phyloP scores from a whole-genome alignment of 2,797 vertebrate genomes.

The Pelobates cultripes region DNA sequence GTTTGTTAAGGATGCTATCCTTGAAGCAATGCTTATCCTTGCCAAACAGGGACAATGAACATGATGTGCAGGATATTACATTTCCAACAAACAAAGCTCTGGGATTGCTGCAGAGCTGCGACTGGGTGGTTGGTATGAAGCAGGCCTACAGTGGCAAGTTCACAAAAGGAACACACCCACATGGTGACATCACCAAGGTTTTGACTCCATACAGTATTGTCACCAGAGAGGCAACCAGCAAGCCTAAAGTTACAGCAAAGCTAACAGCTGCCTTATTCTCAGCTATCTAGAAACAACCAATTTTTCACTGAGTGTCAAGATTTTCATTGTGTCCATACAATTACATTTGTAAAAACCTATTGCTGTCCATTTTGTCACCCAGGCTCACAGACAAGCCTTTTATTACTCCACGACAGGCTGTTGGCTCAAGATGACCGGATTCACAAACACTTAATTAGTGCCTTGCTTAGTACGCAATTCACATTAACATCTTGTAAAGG shows the following conservation, averaged over 20 bases:
- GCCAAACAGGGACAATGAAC: too few species aligned
- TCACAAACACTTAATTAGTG: background rate
- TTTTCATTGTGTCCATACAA: background rate
- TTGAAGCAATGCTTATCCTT: too few species aligned
- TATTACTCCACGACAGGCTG: background rate
- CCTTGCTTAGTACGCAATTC: background rate
- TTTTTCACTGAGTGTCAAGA: background rate
- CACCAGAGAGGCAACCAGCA: background rate
- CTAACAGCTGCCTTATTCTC: slow-evolving; percentile 25
- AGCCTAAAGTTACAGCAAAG: background rate
- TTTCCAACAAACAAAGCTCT: too few species aligned
- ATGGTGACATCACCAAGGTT: background rate
- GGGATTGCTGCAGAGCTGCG: background rate
- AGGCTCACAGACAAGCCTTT: background rate
- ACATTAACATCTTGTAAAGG: slow-evolving; percentile 3
- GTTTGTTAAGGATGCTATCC: background rate
- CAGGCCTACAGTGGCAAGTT: slow-evolving; percentile 24
- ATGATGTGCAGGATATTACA: too few species aligned
- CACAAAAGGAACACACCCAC: background rate
- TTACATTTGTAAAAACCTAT: slow-evolving; percentile 6
- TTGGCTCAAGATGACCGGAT: background rate
- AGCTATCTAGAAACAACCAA: slow-evolving; percentile 20
- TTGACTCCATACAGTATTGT: background rate
- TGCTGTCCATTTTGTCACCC: slow-evolving; percentile 6
- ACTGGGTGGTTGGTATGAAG: background rate